Conservation (phyloP, 2,113 vertebrate genomes). For the Lamprotornis superbus region DNA sequence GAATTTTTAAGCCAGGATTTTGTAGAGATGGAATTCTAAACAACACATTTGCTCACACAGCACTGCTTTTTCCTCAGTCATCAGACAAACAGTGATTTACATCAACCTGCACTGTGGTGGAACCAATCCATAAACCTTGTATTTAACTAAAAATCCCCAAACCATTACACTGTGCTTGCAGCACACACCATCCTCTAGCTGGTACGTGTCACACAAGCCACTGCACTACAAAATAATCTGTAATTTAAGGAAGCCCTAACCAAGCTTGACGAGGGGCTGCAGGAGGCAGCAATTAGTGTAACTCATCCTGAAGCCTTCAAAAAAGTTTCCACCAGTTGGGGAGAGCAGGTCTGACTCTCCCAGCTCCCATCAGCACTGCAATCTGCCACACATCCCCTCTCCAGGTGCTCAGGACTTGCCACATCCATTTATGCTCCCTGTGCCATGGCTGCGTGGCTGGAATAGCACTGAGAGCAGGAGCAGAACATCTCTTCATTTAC, state of each 20-base stretch:
- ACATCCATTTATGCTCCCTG: background rate
- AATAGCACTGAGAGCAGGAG: background rate
- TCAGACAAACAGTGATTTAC: background rate
- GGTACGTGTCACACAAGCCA: background rate
- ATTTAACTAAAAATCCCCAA: background rate
- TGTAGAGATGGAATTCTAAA: background rate
- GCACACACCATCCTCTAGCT: background rate
- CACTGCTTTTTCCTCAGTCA: background rate
- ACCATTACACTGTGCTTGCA: background rate
- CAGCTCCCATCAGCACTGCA: rapidly evolving
- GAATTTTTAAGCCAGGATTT: background rate
- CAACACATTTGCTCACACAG: background rate
- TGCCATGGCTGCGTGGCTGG: background rate
- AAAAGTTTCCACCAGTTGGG: background rate
- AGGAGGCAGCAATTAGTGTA: background rate
- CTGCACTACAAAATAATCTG: background rate
- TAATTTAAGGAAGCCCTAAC: background rate
- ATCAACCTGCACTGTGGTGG: background rate
- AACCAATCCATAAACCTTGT: background rate
- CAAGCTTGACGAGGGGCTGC: background rate
- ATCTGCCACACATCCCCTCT: background rate
- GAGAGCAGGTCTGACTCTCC: background rate
- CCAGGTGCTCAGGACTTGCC: background rate
- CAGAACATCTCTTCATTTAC: background rate
- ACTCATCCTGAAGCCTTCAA: background rate